Base-by-base conservation (phyloP, 2,888 invertebrate genomes). In the Galeruca laticollis region DNA sequence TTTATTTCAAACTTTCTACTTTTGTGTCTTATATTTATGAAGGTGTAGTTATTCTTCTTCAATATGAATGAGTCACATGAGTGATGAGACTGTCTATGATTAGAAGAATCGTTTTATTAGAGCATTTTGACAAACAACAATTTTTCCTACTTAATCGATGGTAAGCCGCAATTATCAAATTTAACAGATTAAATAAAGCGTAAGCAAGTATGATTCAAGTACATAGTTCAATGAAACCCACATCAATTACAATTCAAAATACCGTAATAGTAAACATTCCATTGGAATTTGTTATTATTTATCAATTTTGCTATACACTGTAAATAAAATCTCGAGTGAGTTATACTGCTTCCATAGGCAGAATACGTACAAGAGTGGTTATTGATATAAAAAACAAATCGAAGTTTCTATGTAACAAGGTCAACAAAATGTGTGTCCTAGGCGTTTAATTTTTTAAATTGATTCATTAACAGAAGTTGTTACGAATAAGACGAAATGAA, bases 361-460 rank as follows among this genome's bases (percentile, higher is more conserved):
- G 2, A 40, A 40, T n/a, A 40, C n/a, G 13, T 11, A 5, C 6
- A 5, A 6, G 4, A n/a, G 2, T n/a, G 6, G 3, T n/a, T n/a
- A 40, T 40, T 40, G 13, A n/a, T 18, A 47, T 47, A 9, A 18
- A 18, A 18, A 18, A 15, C 9, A 18, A 56, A 11, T 56, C 31
- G 10, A 52, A 54, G 40, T 54, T 63, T 52, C 11, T 33, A 26
- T 15, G 51, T 54, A 56, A 51, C 51, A 66, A 66, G 65, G 65
- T 59, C 65, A 66, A 59, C 15, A 59, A 21, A 66, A 13, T 59
- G 40, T 21, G 35, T 26, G 1, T 3, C 11, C 33, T 21, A 49
- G 37, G 26, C 15, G 35, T 59, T 35, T 33, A 51, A 20, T 43
- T 66, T 66, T 66, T 66, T 56, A 56, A 66, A 66, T 66, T 66